Conservation (phyloP, 2,113 vertebrate genomes). For the Desmodus rotundus region DNA sequence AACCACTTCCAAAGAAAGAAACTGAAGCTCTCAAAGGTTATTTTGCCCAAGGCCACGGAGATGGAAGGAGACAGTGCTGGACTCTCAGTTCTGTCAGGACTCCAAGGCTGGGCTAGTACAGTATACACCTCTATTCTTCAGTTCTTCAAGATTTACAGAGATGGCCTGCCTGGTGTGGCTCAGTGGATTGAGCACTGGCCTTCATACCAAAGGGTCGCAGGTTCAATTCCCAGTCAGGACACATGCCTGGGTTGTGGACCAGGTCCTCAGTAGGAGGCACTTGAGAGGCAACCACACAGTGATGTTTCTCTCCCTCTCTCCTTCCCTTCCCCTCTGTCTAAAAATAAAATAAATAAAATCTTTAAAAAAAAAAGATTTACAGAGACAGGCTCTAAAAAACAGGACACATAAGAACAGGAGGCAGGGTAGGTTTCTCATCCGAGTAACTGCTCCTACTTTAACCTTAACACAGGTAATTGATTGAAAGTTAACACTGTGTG, state of each 20-base stretch:
- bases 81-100: neutral
- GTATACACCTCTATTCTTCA: neutral
- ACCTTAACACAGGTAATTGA: neutral
- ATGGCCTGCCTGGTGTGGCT: no score
- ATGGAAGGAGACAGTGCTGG: neutral
- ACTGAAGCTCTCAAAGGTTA: neutral
- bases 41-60: neutral
- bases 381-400: neutral
- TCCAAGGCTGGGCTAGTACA: neutral
- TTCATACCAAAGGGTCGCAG: no score
- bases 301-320: no score
- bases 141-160: neutral
- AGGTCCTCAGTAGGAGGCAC: no score
- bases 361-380: neutral
- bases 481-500: neutral
- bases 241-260: no score
- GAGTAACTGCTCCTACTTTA: neutral
- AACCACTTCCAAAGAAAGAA: neutral
- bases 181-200: no score
- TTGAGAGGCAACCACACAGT: no score
- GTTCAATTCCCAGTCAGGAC: no score
- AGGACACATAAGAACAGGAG: neutral
- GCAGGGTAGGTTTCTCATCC: neutral
- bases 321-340: no score
- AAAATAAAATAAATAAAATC: no score